These are phyloP conservation scores for Scomber scombrus DNA, from an alignment of 2,113 vertebrate species.

Conservation along the genomic window DNA sequence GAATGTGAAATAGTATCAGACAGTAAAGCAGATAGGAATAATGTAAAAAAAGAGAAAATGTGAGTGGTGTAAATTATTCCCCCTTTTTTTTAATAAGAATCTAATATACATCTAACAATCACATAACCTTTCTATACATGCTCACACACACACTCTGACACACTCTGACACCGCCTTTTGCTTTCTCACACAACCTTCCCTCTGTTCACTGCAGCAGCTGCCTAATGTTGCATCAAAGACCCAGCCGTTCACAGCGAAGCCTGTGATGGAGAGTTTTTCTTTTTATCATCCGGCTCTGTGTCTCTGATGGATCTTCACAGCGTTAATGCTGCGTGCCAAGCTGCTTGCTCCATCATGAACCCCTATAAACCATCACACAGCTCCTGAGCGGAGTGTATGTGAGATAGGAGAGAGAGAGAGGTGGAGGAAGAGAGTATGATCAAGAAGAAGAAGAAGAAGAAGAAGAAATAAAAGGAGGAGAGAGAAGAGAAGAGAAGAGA, in stretches of 20 bases:
- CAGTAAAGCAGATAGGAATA: too few relatives aligned
- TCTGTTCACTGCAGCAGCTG: conserved; percentile 58
- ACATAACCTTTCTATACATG: background rate
- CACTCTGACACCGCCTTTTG: background rate
- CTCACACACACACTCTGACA: background rate
- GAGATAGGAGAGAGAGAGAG: background rate
- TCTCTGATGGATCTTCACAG: conserved; percentile 49
- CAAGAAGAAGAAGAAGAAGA: background rate
- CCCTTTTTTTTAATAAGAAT: background rate
- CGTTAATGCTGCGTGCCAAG: conserved; percentile 8
- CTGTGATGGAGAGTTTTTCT: conserved; percentile 38
- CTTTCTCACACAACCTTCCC: conserved; percentile 24
- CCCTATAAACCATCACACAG: conserved; percentile 27
- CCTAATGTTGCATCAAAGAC: conserved; percentile 68
- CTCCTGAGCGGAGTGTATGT: conserved; percentile 28
- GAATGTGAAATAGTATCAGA: background rate
- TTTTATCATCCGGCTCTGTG: conserved; percentile 15
- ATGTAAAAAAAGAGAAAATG: too few relatives aligned
- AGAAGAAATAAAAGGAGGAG: background rate
- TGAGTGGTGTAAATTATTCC: background rate
- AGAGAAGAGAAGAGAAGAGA: background rate
- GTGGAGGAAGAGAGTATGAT: background rate
- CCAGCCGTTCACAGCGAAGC: conserved; percentile 35
- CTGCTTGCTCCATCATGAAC: conserved; percentile 28
- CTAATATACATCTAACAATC: background rate